Base-by-base conservation (phyloP, 2,113 vertebrate species). In the Puma concolor region DNA sequence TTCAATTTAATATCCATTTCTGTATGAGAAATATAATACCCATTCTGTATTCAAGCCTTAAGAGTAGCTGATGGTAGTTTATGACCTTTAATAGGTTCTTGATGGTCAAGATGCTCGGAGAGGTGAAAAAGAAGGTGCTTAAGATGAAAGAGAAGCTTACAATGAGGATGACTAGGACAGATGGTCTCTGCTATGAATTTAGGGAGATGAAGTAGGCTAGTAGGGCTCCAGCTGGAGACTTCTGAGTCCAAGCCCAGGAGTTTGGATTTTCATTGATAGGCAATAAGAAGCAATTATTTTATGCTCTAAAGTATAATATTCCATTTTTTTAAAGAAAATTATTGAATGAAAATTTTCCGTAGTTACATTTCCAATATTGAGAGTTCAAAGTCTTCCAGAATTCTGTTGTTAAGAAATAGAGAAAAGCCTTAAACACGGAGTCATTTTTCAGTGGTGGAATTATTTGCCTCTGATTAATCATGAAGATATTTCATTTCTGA, bases 401-500 rank as follows among this genome's bases (percentile, higher is more conserved):
- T 93, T 95, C 79, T 94, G 4, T 7, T 96, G 93, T 94, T 89
- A 29, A 97, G 94, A 83, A 95, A 93, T 50, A 76, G 36, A 98
- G 97, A 93, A 88, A 94, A 98, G 95, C 90, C 60, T 97, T 95
- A 98, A 97, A 14, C 0, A 91, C 14, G 1, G 92, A 98, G 97
- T 97, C 95, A 97, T 94, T 97, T 94, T 95, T 98, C 92, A 97
- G 33, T 83, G 69, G 91, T 3, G 5, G 57, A 36, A 97, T 85
- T 95, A 81, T 94, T 98, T 98, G 95, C 76, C 72, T 98, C 98
- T 97, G 91, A 95, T 98, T 98, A 98, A 44, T 80, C 79, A 74
- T 72, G 86, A 33, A 80, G 97, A 97, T 96, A 96, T 97, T 98
- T 97, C 63, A 50, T 98, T 98, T 97, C 95, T 74, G 94, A 97